Evolutionary conservation across 2,113 vertebrate genomes (phyloP).

Genomic region (Burhinus oedicnemus): DNA sequence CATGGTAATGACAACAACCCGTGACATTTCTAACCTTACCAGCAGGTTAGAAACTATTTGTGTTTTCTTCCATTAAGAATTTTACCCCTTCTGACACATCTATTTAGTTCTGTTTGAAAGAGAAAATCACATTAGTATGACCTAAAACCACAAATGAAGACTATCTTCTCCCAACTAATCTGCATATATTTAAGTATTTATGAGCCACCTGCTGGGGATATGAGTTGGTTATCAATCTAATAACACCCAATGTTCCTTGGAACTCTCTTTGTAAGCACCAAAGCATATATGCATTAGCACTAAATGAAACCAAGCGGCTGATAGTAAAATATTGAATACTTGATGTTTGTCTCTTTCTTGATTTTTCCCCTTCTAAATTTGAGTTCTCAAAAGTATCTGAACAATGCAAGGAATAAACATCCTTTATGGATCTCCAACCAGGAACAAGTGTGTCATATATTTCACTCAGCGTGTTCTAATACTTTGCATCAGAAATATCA

Average conservation of each 20-base stretch:
- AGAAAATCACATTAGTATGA: slow-evolving; percentile 83
- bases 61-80: slow-evolving; percentile 87
- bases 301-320: slow-evolving; percentile 72
- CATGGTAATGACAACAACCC: slow-evolving; percentile 84
- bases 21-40: slow-evolving; percentile 82
- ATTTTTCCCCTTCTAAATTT: not conserved
- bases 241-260: slow-evolving; percentile 71
- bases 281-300: slow-evolving; percentile 72
- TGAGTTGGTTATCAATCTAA: slow-evolving; percentile 87
- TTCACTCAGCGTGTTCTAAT: slow-evolving; percentile 14
- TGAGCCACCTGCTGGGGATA: slow-evolving; percentile 84
- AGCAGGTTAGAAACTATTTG: slow-evolving; percentile 82
- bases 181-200: slow-evolving; percentile 83
- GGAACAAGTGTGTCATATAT: not conserved
- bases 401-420: slow-evolving; percentile 42
- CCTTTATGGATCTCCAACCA: slow-evolving; percentile 5
- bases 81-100: slow-evolving; percentile 83
- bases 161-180: slow-evolving; percentile 71
- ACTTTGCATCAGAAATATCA: slow-evolving; percentile 42
- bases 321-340: slow-evolving; percentile 60
- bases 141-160: slow-evolving; percentile 79
- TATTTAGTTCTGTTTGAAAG: slow-evolving; percentile 81
- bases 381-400: slow-evolving; percentile 12
- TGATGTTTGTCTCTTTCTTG: not conserved
- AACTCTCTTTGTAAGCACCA: slow-evolving; percentile 75